Evolutionary conservation across 2,888 invertebrate species (phyloP), one percentile per base, ranked within the genome.

Genomic region (Xylocampa areola): DNA sequence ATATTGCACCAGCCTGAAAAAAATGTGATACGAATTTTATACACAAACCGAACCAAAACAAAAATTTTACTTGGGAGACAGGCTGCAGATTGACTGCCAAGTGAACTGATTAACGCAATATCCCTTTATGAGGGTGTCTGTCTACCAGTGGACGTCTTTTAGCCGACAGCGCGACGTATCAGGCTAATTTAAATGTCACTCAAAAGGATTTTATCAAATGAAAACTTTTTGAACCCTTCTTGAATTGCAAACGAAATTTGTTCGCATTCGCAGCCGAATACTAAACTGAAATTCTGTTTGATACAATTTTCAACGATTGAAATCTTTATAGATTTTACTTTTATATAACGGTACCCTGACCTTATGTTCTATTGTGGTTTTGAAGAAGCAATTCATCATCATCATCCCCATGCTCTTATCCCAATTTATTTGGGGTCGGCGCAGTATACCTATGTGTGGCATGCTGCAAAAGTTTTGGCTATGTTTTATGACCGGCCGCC

Each of bases 111-210:
- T 41, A 55, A 32, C 13, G 25, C 6, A 6, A 5, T 41, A 21
- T 45, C 14, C 13, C 21, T 27, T 14, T 11, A 4, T 29, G 27
- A 16, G 5, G 23, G 14, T 25, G 30, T 16, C 7, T 27, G 5
- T 25, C 32, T 21, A 14, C 29, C 13, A 39, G 39, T 13, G 21
- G 10, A 16, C 5, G 11, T 27, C 36, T 29, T 36, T 35, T 14
- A 45, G 13, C 45, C 29, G 47, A 32, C 40, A 61, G 7, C 14
- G 17, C 51, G 35, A 63, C 30, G 23, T 29, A 45, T 57, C 36
- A 41, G n/a, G 27, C 57, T 63, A 63, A 63, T 63, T 63, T 68
- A 51, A 63, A 63, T 50, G 51, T 51, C 62, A 63, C 40, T 63
- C 62, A 63, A 68, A 60, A 32, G 44, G 35, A 45, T 45, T 61